Evolutionary conservation across 2,888 invertebrate species (phyloP), one percentile per base, ranked within the genome.

Genomic region (Zygogramma bicolorata): DNA sequence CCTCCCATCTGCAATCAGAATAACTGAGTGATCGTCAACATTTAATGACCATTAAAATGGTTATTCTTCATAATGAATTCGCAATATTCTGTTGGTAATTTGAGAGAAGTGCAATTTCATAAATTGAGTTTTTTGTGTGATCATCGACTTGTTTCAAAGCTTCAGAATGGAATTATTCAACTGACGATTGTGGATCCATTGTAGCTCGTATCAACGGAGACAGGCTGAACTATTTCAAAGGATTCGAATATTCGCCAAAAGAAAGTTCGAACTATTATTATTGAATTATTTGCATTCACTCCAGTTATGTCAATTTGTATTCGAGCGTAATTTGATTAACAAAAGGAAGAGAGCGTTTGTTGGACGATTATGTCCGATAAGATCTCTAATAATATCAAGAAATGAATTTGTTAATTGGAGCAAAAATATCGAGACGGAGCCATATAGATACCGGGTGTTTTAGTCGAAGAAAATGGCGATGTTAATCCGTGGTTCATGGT

Each of bases 331-430:
- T 58, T 46, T 57, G 58, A 70, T 58, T 53, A 70, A 70, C 66
- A 70, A 65, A 69, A 61, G 61, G 66, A 34, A 66, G 57, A 38
- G 31, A 59, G 60, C 34, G 59, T 42, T 65, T 65, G 59, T 53
- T 49, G 13, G 63, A 25, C 34, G 65, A 70, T 70, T 70, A 25
- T 40, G 13, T 27, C 25, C 31, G 70, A 70, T 70, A 63, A 25
- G 53, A 27, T 40, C 38, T 53, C 57, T 27, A 34, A 22, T 53
- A 15, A 53, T 53, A 53, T 27, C 57, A 42, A 38, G 31, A 63
- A 66, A 49, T 18, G 38, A 65, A 60, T 60, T 60, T 46, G 61
- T 53, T 70, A 66, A 70, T 60, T 70, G 70, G 70, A 70, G 70
- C 70, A 70, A 70, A 70, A 70, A 66, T 59, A 20, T 61, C 61